Evolutionary conservation across 2,797 vertebrate species (phyloP).

Genomic region (Xyrichtys novacula): DNA sequence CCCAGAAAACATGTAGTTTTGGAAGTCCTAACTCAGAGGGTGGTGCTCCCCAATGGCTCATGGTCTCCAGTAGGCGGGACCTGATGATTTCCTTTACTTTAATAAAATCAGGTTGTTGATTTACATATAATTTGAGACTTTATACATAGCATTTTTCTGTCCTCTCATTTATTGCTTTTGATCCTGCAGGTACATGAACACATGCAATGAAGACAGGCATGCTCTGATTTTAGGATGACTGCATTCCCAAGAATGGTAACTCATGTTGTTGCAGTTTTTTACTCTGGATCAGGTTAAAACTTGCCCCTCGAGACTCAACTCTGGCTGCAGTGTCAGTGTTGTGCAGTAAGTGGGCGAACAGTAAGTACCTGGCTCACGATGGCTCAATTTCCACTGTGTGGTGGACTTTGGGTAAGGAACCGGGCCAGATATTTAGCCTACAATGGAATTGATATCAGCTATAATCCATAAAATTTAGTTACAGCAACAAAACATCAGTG

Average conservation of each 20-base stretch:
- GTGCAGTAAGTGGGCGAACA: constrained; percentile 71
- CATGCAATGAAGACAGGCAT: not conserved
- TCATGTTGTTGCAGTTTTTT: not conserved
- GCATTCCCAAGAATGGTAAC: constrained; percentile 14
- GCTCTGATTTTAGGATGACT: not conserved
- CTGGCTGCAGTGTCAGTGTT: constrained; percentile 69
- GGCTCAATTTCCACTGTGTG: constrained; percentile 46
- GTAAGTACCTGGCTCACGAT: constrained; percentile 72
- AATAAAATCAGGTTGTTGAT: too few relatives aligned
- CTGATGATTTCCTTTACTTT: too few relatives aligned
- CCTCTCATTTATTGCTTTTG: not conserved
- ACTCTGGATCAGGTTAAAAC: not conserved
- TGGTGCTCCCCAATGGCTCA: too few relatives aligned
- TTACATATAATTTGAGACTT: too few relatives aligned
- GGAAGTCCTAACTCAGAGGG: too few relatives aligned
- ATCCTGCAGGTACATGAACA: constrained; percentile 17
- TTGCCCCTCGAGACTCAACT: constrained; percentile 74
- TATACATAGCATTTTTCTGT: not conserved
- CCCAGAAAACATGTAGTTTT: too few relatives aligned
- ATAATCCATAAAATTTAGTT: not conserved
- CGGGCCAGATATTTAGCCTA: constrained; percentile 65
- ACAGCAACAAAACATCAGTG: too few relatives aligned
- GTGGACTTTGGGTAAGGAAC: constrained; percentile 78
- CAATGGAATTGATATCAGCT: not conserved
- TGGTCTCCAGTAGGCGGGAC: too few relatives aligned